Evolutionary conservation across 2,888 invertebrate genomes (phyloP).

Genomic region (Archips crataeganus): DNA sequence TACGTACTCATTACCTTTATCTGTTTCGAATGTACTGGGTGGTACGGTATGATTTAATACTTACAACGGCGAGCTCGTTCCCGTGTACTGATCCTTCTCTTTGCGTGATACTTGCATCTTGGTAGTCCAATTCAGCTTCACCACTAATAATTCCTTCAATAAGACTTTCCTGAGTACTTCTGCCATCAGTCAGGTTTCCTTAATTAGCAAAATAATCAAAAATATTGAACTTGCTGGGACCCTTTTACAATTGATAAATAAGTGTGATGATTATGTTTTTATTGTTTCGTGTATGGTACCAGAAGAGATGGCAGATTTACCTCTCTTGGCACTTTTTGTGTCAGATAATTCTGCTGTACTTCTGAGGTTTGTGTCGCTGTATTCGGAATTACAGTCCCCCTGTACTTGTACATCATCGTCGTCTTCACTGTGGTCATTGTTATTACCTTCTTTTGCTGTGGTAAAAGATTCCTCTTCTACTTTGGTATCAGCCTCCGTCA

Average conservation of each 20-base stretch:
- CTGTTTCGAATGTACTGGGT: conserved; percentile 63
- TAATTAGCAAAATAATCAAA: conserved; percentile 85
- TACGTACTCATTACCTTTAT: conserved; percentile 73
- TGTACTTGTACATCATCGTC: conserved; percentile 85
- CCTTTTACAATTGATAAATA: conserved; percentile 68
- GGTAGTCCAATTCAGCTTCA: conserved; percentile 79
- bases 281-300: conserved; percentile 77
- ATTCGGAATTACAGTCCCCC: conserved; percentile 76
- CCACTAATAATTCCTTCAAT: conserved; percentile 81
- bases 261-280: conserved; percentile 68
- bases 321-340: conserved; percentile 77
- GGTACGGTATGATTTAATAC: conserved; percentile 66
- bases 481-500: conserved; percentile 43
- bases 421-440: conserved; percentile 76
- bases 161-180: conserved; percentile 79
- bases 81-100: conserved; percentile 71
- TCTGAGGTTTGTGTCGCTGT: conserved; percentile 72
- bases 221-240: conserved; percentile 83
- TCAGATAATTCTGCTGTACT: conserved; percentile 71
- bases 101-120: conserved; percentile 79
- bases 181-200: conserved; percentile 79
- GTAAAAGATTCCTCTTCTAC: conserved; percentile 60
- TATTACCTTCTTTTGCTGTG: conserved; percentile 74
- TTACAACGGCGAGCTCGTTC: conserved; percentile 77
- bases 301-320: conserved; percentile 76